Evolutionary conservation across 2,113 vertebrate species (phyloP), one percentile per base, ranked within the genome.

Genomic region (Nothoprocta pentlandii): DNA sequence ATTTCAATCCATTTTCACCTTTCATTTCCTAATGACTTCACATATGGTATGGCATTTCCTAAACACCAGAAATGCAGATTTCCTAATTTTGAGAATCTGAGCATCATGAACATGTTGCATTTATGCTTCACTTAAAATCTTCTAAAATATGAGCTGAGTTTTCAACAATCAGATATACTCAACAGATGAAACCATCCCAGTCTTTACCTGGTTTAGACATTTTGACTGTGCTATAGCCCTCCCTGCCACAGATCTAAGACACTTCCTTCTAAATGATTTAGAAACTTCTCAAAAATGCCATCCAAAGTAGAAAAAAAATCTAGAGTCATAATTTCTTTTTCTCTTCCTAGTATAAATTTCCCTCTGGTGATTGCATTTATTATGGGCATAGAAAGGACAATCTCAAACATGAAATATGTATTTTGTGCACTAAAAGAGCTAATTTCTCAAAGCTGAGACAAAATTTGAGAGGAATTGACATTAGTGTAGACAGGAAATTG

Each of bases 381-480:
- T 61, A 67, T 39, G 51, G 80, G 47, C 85, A 84, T 25, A 59
- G 85, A 95, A 92, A 93, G 51, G 95, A 91, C 82, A 88, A 17
- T 49, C 82, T 92, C 61, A 85, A 75, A 74, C 42, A 68, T 42
- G 25, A 92, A 93, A 85, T 91, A 78, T 91, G 87, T 91, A 73
- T 51, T 87, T 88, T 87, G 87, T 81, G 59, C 3, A 2, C 61
- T 83, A 83, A 91, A 85, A 84, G 69, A 53, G 42, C 61, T 92
- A 93, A 94, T 93, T 92, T 81, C 58, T 94, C 87, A 78, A 96
- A 95, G 76, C 68, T 84, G 93, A 94, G 82, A 92, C 87, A 80
- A 90, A 68, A 44, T 85, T 74, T 63, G 68, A 84, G 82, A 80
- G 39, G 84, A 95, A 94, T 68, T 93, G 80, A 97, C 85, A 32